A percentile compares a stretch with the other conserved stretches of the same genome.
Conservation (phyloP, 1,140 invertebrate species). For the Drosophila parabipectinata region DNA sequence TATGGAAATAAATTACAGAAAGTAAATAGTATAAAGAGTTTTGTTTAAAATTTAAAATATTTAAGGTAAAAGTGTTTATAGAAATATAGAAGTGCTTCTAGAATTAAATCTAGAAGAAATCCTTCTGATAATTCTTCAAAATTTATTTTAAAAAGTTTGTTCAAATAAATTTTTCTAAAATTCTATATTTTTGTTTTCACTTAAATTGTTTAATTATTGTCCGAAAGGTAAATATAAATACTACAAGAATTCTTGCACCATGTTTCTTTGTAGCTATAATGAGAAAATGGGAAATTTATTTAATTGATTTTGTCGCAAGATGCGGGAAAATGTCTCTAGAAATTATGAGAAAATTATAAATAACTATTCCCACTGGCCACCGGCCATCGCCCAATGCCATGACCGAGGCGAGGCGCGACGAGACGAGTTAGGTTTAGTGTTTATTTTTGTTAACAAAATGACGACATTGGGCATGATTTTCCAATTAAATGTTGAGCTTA, state of each 20-base stretch:
- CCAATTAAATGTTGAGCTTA: slow-evolving; percentile 74
- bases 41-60: too few species aligned
- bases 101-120: too few species aligned
- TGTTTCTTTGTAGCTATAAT: slow-evolving; percentile 22
- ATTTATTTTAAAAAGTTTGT: not conserved
- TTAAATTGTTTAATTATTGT: slow-evolving; percentile 11
- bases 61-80: too few species aligned
- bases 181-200: not conserved
- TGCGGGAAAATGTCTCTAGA: slow-evolving; percentile 46
- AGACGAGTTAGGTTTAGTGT: slow-evolving; percentile 18
- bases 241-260: not conserved
- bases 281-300: slow-evolving; percentile 44
- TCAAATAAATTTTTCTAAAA: not conserved
- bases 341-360: slow-evolving; percentile 62
- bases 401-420: slow-evolving; percentile 26
- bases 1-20: not conserved
- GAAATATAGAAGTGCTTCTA: too few species aligned
- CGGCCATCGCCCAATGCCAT: slow-evolving; percentile 23
- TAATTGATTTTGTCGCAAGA: slow-evolving; percentile 58
- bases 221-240: slow-evolving; percentile 28
- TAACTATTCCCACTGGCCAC: slow-evolving; percentile 32
- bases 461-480: slow-evolving; percentile 77
- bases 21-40: not conserved
- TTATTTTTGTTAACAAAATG: slow-evolving; percentile 72
- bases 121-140: not conserved